Percentiles rank a stretch among this genome's conserved stretches.
Evolutionary conservation across 2,888 invertebrate species (phyloP).

Genomic region (Drosophila neoperkinsi): DNA sequence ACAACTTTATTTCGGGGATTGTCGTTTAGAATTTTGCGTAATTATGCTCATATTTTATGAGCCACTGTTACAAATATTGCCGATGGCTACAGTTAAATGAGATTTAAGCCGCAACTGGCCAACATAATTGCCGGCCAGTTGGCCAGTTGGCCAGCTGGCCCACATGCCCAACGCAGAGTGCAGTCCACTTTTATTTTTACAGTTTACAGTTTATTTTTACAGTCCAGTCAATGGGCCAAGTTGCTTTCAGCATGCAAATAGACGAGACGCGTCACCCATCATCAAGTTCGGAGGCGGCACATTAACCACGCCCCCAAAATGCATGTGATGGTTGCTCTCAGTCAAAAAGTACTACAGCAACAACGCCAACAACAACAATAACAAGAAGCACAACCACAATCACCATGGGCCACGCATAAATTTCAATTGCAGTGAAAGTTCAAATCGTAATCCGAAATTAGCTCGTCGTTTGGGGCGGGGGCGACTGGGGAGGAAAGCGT

Average conservation of each 20-base stretch:
- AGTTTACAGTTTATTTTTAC: slow-evolving; percentile 46
- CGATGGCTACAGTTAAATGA: slow-evolving; percentile 39
- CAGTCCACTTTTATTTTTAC: slow-evolving; percentile 21
- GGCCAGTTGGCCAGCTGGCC: slow-evolving; percentile 30
- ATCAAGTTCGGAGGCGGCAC: slow-evolving; percentile 38
- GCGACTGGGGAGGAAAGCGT: slow-evolving; percentile 1
- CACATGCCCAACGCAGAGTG: slow-evolving; percentile 35
- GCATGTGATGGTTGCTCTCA: slow-evolving; percentile 9
- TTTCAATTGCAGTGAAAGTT: slow-evolving; percentile 75
- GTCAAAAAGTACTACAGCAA: slow-evolving; percentile 10
- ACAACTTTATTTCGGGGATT: slow-evolving; percentile 55
- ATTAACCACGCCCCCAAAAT: slow-evolving; percentile 38
- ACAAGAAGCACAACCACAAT: slow-evolving; percentile 11
- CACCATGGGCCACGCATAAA: slow-evolving; percentile 66
- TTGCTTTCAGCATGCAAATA: slow-evolving; percentile 48
- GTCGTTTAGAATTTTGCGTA: slow-evolving; percentile 42
- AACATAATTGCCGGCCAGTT: slow-evolving; percentile 22
- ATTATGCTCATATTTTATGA: slow-evolving; percentile 72
- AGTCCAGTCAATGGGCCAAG: slow-evolving; percentile 20
- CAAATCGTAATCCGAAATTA: slow-evolving; percentile 57
- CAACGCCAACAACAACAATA: slow-evolving; percentile 2
- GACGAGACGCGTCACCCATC: slow-evolving; percentile 63
- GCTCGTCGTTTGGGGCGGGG: slow-evolving; percentile 12
- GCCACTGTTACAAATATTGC: slow-evolving; percentile 66
- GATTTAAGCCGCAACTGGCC: slow-evolving; percentile 43